Conservation (phyloP, 1,140 invertebrate species). For the Leptinotarsa lineolata region DNA sequence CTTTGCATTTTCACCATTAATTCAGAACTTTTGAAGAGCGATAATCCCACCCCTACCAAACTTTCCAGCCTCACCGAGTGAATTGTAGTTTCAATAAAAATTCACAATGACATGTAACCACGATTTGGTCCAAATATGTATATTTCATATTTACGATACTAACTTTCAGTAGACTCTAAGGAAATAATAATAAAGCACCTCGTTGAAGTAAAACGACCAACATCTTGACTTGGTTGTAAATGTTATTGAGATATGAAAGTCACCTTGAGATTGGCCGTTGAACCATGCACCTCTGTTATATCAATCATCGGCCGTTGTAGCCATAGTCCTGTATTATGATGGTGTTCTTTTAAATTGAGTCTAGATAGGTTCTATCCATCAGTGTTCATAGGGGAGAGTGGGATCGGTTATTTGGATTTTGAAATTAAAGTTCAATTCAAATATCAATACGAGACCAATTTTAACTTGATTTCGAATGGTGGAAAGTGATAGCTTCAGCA, state of each 20-base stretch:
- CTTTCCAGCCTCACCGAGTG: no score
- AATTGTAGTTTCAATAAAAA: no score
- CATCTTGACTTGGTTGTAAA: neutral
- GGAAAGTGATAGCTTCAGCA: no score
- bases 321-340: slow-evolving; percentile 17
- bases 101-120: neutral
- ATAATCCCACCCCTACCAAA: no score
- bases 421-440: neutral
- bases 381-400: neutral
- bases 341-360: slow-evolving; percentile 31
- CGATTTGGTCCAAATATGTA: neutral
- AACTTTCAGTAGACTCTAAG: neutral
- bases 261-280: slow-evolving; percentile 39
- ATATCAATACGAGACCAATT: no score
- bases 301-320: slow-evolving; percentile 35
- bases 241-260: slow-evolving; percentile 29
- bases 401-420: neutral
- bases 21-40: no score
- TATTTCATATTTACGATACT: neutral
- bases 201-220: neutral
- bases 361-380: slow-evolving; percentile 32
- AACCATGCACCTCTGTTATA: slow-evolving; percentile 39
- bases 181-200: slow-evolving; percentile 24
- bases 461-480: no score
- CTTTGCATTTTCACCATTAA: no score